Conservation (phyloP, 2,888 invertebrate species). For the Teleogryllus oceanicus region DNA sequence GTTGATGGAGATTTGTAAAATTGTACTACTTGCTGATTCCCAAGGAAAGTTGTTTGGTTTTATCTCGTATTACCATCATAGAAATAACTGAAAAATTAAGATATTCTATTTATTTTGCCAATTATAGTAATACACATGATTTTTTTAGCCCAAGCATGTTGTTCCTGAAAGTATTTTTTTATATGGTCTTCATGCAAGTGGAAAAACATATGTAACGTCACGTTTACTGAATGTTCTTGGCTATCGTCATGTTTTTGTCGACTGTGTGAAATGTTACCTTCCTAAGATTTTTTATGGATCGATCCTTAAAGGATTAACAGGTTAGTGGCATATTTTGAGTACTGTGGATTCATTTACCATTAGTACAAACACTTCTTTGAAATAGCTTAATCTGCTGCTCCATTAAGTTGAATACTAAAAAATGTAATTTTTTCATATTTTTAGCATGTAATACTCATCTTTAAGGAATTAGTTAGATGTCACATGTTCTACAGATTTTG, state of each 20-base stretch:
- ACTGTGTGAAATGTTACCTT: conserved; percentile 79
- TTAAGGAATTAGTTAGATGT: too few relatives aligned
- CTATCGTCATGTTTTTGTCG: conserved; percentile 62
- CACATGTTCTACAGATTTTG: too few relatives aligned
- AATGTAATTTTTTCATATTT: not conserved
- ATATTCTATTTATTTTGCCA: too few relatives aligned
- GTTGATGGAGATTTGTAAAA: too few relatives aligned
- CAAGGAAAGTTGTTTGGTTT: too few relatives aligned
- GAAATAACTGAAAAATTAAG: too few relatives aligned
- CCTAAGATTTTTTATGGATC: conserved; percentile 72
- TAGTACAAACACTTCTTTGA: not conserved
- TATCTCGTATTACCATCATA: too few relatives aligned
- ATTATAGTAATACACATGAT: not conserved
- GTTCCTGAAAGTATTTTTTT: conserved; percentile 69
- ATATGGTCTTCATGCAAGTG: conserved; percentile 79
- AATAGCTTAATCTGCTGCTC: not conserved
- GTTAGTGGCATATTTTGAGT: conserved; percentile 33
- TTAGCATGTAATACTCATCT: too few relatives aligned
- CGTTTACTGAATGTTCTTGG: conserved; percentile 57
- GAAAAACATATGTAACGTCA: conserved; percentile 70
- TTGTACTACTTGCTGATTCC: too few relatives aligned
- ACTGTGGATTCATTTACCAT: not conserved
- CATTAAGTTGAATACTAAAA: not conserved
- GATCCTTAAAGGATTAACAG: conserved; percentile 60
- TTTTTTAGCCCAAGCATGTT: conserved; percentile 52